These are phyloP conservation scores for Aphelenchoides bicaudatus DNA, from an alignment of 2,888 invertebrate genomes.

Conservation along the genomic window DNA sequence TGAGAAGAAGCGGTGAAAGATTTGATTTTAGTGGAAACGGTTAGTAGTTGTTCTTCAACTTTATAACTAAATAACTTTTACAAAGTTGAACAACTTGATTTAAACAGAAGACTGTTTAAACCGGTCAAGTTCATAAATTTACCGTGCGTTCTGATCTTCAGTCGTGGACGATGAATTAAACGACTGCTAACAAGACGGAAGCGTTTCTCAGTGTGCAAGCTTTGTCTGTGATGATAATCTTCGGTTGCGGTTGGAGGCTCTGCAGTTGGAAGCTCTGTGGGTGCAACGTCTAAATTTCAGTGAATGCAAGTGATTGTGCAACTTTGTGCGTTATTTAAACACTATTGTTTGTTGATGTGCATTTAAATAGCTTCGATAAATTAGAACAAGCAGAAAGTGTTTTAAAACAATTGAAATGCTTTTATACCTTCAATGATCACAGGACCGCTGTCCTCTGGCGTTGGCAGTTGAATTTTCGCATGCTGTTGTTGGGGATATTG, in stretches of 20 bases:
- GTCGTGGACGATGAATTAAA: constrained; percentile 51
- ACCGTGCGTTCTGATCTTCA: constrained; percentile 56
- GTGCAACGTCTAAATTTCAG: no score
- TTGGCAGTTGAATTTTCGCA: not conserved
- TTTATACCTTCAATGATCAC: constrained; percentile 30
- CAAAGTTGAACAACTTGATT: no score
- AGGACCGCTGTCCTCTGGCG: constrained; percentile 4
- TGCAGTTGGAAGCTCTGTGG: not conserved
- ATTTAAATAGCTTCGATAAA: no score
- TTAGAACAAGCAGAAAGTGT: no score
- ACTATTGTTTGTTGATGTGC: no score
- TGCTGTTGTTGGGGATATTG: not conserved
- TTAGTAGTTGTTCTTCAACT: no score
- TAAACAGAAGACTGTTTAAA: constrained; percentile 16
- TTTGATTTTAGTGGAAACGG: no score
- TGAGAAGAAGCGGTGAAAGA: not conserved
- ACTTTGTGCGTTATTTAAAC: no score
- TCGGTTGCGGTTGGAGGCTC: not conserved
- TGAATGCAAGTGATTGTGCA: no score
- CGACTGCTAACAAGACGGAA: constrained; percentile 50
- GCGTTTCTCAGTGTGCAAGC: constrained; percentile 38
- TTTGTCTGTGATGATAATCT: constrained; percentile 37
- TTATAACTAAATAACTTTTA: no score
- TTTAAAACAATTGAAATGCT: no score
- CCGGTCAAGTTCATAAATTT: constrained; percentile 7